Evolutionary conservation across 2,888 invertebrate genomes (phyloP), one percentile per base, ranked within the genome.

Genomic region (Athripsodes cinereus): DNA sequence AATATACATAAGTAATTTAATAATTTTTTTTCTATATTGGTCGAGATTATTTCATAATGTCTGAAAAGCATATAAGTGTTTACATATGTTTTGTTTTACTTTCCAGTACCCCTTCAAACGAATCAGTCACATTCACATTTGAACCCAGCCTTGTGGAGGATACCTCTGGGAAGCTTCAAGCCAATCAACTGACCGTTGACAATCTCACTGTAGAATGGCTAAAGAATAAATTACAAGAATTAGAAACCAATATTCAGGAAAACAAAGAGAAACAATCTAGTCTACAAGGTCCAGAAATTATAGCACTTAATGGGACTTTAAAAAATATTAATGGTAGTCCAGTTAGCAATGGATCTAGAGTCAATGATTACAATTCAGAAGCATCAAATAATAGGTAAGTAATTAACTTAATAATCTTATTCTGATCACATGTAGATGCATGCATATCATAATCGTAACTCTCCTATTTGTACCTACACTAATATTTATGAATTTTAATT

Each of bases 201-300:
- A 95, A 95, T 72, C 81, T 95, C 26, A 96, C 96, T 0, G 87
- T 92, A 40, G 95, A 95, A 68, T 90, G 90, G 87, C 74, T 96
- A 57, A 84, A 91, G 67, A 87, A 86, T 64, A 89, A 90, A 69
- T 74, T 92, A 55, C 81, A 79, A 16, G 92, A 93, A 66, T 72
- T 93, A 62, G 93, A 93, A 72, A 71, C 78, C n/a, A 81, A 85
- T n/a, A 77, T 93, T 44, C 89, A 87, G 69, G 87, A 90, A 57
- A 87, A 85, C 62, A 87, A 92, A 69, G 87, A 88, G 68, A 87
- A 85, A 66, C 82, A 85, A 66, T 71, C 79, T 0, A 82, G 81
- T 60, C 70, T 84, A 62, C 79, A 81, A 64, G 81, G 80, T 0
- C 76, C 79, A 0, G 78, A 79, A 68, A 77, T 78, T 19, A 78